A percentile compares a stretch with the other conserved stretches of the same genome.
phyloP scores from a whole-genome alignment of 2,113 vertebrate species.

The Archilochus colubris region DNA sequence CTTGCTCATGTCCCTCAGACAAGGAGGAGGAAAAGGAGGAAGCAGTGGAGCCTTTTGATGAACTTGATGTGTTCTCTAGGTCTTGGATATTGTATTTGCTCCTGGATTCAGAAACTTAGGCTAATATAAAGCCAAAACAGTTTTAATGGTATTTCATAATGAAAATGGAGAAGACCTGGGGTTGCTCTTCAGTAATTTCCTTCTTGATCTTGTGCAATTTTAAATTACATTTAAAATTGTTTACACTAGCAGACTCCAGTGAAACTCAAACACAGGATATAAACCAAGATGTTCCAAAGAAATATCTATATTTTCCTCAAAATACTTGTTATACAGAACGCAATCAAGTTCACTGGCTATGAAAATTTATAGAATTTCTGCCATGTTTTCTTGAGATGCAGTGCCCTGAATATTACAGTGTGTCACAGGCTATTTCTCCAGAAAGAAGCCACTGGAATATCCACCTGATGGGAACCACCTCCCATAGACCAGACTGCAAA shows the following conservation, averaged over 20 bases:
- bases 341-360: constrained; percentile 77
- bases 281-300: constrained; percentile 43
- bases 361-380: constrained; percentile 85
- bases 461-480: constrained; percentile 21
- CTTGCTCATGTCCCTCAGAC: neutral
- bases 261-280: constrained; percentile 66
- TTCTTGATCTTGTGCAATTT: neutral
- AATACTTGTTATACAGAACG: constrained; percentile 70
- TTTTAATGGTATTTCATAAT: neutral
- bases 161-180: neutral
- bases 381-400: constrained; percentile 80
- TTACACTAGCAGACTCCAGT: constrained; percentile 72
- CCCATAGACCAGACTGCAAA: neutral
- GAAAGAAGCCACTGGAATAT: constrained; percentile 66
- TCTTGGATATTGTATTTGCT: neutral
- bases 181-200: neutral
- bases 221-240: constrained; percentile 69
- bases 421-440: constrained; percentile 40
- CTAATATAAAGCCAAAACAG: neutral
- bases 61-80: neutral
- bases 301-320: constrained; percentile 62
- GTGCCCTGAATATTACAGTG: constrained; percentile 43
- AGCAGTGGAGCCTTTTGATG: neutral
- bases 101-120: neutral
- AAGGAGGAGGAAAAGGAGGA: neutral